Percentiles rank a stretch among this genome's conserved stretches.
Evolutionary conservation across 2,113 vertebrate species (phyloP).

Genomic region (Percina caprodes): DNA sequence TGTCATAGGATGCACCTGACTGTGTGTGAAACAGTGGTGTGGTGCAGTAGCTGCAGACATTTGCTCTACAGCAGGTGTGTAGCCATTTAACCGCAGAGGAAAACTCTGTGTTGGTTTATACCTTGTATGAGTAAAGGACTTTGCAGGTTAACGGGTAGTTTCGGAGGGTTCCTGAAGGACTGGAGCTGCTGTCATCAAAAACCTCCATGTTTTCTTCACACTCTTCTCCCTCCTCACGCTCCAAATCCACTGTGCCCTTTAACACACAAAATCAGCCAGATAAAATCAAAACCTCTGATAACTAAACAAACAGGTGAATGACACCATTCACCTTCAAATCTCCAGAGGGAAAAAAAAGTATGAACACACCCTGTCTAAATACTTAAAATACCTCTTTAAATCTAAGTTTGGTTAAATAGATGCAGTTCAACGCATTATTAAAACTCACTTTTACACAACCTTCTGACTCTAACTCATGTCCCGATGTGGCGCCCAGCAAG

Average conservation of each 20-base stretch:
- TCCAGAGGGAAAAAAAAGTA: not conserved
- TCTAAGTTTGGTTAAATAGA: not conserved
- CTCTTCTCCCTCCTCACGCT: constrained; percentile 95
- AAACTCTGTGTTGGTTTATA: constrained; percentile 58
- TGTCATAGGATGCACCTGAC: too few relatives aligned
- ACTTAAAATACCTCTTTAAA: not conserved
- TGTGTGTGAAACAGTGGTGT: constrained; percentile 1
- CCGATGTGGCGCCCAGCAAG: not conserved
- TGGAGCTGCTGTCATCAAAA: constrained; percentile 97
- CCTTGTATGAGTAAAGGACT: constrained; percentile 98
- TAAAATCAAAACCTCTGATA: constrained; percentile 38
- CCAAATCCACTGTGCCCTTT: constrained; percentile 90
- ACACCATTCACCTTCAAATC: constrained; percentile 9
- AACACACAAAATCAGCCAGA: constrained; percentile 58
- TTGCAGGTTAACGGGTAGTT: constrained; percentile 99
- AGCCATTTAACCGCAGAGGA: constrained; percentile 16
- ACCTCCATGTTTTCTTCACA: constrained; percentile 98
- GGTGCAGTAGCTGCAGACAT: not conserved
- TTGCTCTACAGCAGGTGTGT: constrained; percentile 2
- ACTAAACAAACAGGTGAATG: constrained; percentile 11
- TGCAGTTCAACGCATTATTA: not conserved
- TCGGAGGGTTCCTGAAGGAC: constrained; percentile 96
- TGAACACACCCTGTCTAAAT: not conserved
- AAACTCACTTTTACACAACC: not conserved
- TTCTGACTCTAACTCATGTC: not conserved